Conservation (phyloP, 2,888 invertebrate genomes). For the Drepanosiphum platanoidis region DNA sequence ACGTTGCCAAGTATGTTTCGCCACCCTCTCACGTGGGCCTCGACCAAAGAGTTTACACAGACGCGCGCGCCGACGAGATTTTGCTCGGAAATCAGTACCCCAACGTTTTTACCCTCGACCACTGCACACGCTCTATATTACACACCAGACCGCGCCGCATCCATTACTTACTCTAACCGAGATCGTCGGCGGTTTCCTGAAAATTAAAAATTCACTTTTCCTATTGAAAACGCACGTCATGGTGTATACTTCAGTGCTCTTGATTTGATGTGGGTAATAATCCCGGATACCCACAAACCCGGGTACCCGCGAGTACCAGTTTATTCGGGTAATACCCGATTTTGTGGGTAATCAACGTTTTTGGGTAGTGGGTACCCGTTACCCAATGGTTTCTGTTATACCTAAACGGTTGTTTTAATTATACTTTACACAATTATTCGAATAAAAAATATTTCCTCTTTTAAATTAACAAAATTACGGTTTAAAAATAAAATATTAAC, state of each 20-base stretch:
- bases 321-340: background rate
- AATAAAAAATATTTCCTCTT: too few relatives aligned
- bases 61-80: background rate
- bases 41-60: constrained; percentile 6
- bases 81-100: background rate
- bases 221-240: background rate
- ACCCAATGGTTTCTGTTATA: background rate
- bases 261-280: background rate
- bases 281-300: too few relatives aligned
- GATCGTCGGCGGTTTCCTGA: background rate
- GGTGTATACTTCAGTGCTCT: background rate
- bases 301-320: too few relatives aligned
- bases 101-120: background rate
- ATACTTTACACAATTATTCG: too few relatives aligned
- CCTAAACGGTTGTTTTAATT: background rate
- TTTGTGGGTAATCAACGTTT: constrained; percentile 7
- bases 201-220: background rate
- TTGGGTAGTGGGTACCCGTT: background rate
- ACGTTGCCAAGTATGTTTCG: constrained; percentile 50
- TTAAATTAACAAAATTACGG: too few relatives aligned
- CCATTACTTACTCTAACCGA: background rate
- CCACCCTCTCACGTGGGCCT: background rate
- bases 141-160: background rate
- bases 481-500: too few relatives aligned
- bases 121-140: too few relatives aligned